Evolutionary conservation across 2,888 invertebrate species (phyloP).

Genomic region (Dermolepida albohirtum): DNA sequence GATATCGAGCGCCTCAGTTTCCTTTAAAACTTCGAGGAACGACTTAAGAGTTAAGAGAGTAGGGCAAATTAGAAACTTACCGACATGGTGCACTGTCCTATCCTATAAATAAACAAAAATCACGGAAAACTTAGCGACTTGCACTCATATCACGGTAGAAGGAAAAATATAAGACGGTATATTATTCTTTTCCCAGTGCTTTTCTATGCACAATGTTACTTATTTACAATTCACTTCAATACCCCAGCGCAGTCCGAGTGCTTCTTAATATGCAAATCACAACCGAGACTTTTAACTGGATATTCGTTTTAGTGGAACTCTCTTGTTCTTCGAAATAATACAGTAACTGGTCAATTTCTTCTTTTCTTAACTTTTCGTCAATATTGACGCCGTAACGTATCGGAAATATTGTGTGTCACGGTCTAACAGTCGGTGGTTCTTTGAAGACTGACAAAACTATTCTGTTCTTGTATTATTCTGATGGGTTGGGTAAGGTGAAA

Average conservation of each 20-base stretch:
- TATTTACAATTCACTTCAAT: constrained; percentile 33
- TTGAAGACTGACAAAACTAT: constrained; percentile 39
- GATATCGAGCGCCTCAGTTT: too few species aligned
- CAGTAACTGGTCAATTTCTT: constrained; percentile 5
- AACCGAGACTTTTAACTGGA: constrained; percentile 29
- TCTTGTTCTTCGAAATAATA: constrained; percentile 5
- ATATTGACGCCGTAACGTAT: constrained; percentile 1
- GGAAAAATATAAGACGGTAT: constrained; percentile 12
- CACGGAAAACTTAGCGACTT: constrained; percentile 27
- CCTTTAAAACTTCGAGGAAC: background rate
- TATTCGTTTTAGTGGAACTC: constrained; percentile 28
- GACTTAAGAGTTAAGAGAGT: constrained; percentile 3
- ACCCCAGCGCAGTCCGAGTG: constrained; percentile 17
- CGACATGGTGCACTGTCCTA: constrained; percentile 40
- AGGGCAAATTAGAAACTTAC: constrained; percentile 41
- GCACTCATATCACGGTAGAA: constrained; percentile 40
- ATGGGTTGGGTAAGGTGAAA: constrained; percentile 47
- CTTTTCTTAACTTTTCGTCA: constrained; percentile 4
- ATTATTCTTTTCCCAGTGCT: constrained; percentile 20
- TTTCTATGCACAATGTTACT: constrained; percentile 28
- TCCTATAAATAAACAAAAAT: constrained; percentile 26
- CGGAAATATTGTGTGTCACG: constrained; percentile 16
- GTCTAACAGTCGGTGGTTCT: constrained; percentile 33
- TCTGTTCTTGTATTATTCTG: constrained; percentile 38
- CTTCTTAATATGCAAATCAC: constrained; percentile 38